Base-by-base conservation (phyloP, 2,797 vertebrate genomes). In the Gadopsis bispinosus region DNA sequence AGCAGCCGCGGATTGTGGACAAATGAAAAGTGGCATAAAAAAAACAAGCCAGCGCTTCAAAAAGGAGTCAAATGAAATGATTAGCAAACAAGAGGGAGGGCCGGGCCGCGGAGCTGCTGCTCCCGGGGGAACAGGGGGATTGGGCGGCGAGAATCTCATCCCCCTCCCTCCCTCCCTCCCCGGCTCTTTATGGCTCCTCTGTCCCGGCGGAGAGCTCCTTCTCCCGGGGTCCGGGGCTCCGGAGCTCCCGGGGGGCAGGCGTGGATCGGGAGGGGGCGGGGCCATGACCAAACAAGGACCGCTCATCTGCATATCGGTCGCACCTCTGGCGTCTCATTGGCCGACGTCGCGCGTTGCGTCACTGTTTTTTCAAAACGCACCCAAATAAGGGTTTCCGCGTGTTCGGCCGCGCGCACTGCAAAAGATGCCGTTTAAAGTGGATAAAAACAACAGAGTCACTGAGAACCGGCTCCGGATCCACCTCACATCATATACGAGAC, bases 61-160 rank as follows among this genome's bases (percentile, higher is more conserved):
- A 96, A 95, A 94, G 94, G 94, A 94, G 92, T 94, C 89, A 95
- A 95, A 95, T 94, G 94, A 94, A 95, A 92, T 95, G 95, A 95
- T 96, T 94, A 95, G 90, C 88, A 91, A 94, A 94, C 89, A 93
- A 93, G 95, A 95, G 93, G 93, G 95, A 94, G 95, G 94, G 94
- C 91, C 93, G 93, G 91, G 89, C 85, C 87, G 88, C 50, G 90
- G 92, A 91, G 93, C 91, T 92, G 91, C 91, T 68, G 86, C 79
- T 95, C 94, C 94, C 93, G 87, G 88, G 94, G 94, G 95, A 85
- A 83, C 75, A 86, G 94, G 89, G 92, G 94, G 95, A 95, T 94
- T 94, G 94, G 95, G 94, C 94, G 90, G 93, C 92, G 81, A 92
- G 89, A 92, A 87, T 88, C 92, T 90, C 92, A 81, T 89, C 89